phyloP scores from a whole-genome alignment of 1,140 invertebrate species.

The Helicoverpa zea region DNA sequence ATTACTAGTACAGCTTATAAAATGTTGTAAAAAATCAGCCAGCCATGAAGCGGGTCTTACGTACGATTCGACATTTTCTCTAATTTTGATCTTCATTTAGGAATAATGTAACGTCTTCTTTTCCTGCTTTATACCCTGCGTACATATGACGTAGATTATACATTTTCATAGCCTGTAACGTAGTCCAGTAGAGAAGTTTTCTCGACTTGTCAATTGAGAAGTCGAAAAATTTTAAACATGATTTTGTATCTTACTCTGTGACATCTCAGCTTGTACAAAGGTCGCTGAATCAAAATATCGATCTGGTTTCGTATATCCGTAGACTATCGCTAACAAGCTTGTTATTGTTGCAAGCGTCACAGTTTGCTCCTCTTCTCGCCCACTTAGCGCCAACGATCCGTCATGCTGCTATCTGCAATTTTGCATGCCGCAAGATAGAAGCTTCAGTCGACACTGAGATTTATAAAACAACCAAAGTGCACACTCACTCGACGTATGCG shows the following conservation, averaged over 20 bases:
- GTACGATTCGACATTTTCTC: neutral
- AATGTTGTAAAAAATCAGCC: neutral
- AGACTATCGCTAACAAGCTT: slow-evolving; percentile 42
- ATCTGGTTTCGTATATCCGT: slow-evolving; percentile 22
- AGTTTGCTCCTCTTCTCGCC: slow-evolving; percentile 33
- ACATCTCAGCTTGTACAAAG: slow-evolving; percentile 8
- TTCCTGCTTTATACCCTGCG: too few species aligned
- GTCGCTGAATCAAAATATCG: slow-evolving; percentile 20
- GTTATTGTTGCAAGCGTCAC: slow-evolving; percentile 39
- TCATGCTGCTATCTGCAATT: slow-evolving; percentile 41
- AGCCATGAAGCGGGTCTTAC: neutral
- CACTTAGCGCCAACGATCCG: slow-evolving; percentile 37
- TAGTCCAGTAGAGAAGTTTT: too few species aligned
- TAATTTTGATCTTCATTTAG: slow-evolving; percentile 6
- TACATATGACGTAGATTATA: neutral
- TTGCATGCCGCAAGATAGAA: slow-evolving; percentile 39
- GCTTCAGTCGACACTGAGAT: slow-evolving; percentile 26
- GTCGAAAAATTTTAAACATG: neutral
- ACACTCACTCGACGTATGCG: slow-evolving; percentile 18
- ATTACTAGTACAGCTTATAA: neutral
- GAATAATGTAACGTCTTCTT: neutral
- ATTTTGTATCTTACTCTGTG: neutral
- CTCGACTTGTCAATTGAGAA: too few species aligned
- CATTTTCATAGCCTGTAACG: neutral
- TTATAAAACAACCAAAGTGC: slow-evolving; percentile 39